Conservation (phyloP, 2,888 invertebrate species). For the Caenorhabditis sp. region DNA sequence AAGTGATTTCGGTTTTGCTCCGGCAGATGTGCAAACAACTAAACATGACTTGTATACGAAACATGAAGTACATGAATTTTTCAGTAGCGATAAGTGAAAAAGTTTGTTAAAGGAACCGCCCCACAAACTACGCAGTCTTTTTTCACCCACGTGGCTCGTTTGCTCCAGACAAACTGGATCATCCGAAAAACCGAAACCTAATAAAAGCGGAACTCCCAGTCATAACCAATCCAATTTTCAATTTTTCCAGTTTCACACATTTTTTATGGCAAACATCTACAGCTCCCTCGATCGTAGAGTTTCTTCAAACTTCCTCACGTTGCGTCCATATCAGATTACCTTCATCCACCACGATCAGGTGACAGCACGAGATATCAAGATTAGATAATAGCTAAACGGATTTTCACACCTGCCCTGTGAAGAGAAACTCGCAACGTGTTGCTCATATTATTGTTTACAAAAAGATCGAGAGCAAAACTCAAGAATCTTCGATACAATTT, state of each 20-base stretch:
- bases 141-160: no score
- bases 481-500: background rate
- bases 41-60: no score
- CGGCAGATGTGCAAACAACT: no score
- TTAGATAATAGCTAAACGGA: background rate
- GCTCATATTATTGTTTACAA: background rate
- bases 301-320: no score
- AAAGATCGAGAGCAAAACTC: slow-evolving; percentile 1
- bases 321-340: slow-evolving; percentile 13
- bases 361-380: slow-evolving; percentile 25
- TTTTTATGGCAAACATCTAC: background rate
- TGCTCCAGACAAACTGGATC: background rate
- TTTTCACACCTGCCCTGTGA: slow-evolving; percentile 13
- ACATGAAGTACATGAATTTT: no score
- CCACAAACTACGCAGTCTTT: no score
- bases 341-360: background rate
- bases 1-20: no score
- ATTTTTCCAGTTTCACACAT: background rate
- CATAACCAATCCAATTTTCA: background rate
- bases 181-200: background rate
- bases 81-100: no score
- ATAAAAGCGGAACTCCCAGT: background rate
- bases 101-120: no score
- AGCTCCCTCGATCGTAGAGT: no score
- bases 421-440: background rate